A percentile compares a stretch with the other conserved stretches of the same genome.
These are phyloP conservation scores for Pogonocherus hispidulus DNA, from an alignment of 2,888 invertebrate species.

Conservation along the genomic window DNA sequence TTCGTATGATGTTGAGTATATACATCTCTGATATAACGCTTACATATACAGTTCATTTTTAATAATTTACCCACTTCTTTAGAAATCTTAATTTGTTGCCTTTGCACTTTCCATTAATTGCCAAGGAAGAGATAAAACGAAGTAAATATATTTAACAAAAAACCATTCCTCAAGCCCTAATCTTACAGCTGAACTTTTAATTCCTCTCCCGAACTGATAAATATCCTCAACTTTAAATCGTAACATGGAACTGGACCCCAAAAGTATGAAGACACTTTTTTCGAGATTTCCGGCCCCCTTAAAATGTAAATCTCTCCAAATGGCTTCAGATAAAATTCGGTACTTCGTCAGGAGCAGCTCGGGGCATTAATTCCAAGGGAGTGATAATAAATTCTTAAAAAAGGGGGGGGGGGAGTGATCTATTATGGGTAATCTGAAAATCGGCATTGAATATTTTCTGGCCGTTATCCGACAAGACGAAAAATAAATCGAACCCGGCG, in stretches of 20 bases:
- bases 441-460: slow-evolving; percentile 28
- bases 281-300: not conserved
- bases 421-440: slow-evolving; percentile 26
- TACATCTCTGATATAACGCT: no score
- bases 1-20: no score
- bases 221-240: not conserved
- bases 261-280: not conserved
- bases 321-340: slow-evolving; percentile 18
- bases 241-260: not conserved
- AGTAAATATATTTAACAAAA: slow-evolving; percentile 3
- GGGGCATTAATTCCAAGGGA: slow-evolving; percentile 20
- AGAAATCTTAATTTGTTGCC: no score
- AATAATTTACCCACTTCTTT: no score
- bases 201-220: not conserved
- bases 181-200: not conserved
- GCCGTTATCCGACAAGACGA: slow-evolving; percentile 17
- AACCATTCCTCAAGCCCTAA: not conserved
- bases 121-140: not conserved
- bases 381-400: slow-evolving; percentile 29
- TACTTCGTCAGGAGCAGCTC: slow-evolving; percentile 20
- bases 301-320: slow-evolving; percentile 24
- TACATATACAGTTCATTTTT: no score
- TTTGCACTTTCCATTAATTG: not conserved
- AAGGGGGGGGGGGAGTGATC: slow-evolving; percentile 15
- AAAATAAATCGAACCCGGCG: slow-evolving; percentile 3